These are phyloP conservation scores for Sarcophaga subvicina DNA, from an alignment of 2,888 invertebrate genomes.

Conservation along the genomic window DNA sequence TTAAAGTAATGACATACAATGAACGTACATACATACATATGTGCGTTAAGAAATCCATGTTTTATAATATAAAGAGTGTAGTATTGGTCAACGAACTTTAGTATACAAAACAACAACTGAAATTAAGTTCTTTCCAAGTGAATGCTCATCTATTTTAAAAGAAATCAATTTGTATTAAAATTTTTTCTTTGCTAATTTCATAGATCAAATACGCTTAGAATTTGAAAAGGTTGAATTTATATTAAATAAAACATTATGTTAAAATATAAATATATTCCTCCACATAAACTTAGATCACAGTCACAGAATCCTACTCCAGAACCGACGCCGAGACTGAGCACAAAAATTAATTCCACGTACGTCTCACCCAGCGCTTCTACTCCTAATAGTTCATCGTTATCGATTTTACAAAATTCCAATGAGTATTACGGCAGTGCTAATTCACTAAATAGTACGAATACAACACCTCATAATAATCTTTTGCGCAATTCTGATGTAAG, in stretches of 20 bases:
- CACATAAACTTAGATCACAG: slow-evolving; percentile 76
- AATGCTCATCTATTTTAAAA: slow-evolving; percentile 48
- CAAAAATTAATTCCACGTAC: slow-evolving; percentile 63
- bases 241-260: slow-evolving; percentile 73
- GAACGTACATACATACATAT: neutral
- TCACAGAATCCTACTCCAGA: slow-evolving; percentile 77
- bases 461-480: slow-evolving; percentile 69
- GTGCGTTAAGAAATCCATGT: neutral
- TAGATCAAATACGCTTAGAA: no score
- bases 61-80: slow-evolving; percentile 1
- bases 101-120: neutral
- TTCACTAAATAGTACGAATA: slow-evolving; percentile 71
- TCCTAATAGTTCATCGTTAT: slow-evolving; percentile 54
- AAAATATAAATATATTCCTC: slow-evolving; percentile 79
- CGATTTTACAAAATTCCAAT: slow-evolving; percentile 73
- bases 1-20: neutral
- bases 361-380: slow-evolving; percentile 29
- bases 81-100: slow-evolving; percentile 45
- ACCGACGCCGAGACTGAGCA: slow-evolving; percentile 75
- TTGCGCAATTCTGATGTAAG: slow-evolving; percentile 74
- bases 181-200: neutral
- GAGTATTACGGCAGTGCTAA: slow-evolving; percentile 76
- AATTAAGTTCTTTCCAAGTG: neutral
- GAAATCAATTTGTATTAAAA: neutral
- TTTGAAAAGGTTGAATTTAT: neutral